A percentile compares a stretch with the other conserved stretches of the same genome.
These are phyloP conservation scores for Pinctada fucata DNA, from an alignment of 2,888 invertebrate genomes.

Conservation along the genomic window DNA sequence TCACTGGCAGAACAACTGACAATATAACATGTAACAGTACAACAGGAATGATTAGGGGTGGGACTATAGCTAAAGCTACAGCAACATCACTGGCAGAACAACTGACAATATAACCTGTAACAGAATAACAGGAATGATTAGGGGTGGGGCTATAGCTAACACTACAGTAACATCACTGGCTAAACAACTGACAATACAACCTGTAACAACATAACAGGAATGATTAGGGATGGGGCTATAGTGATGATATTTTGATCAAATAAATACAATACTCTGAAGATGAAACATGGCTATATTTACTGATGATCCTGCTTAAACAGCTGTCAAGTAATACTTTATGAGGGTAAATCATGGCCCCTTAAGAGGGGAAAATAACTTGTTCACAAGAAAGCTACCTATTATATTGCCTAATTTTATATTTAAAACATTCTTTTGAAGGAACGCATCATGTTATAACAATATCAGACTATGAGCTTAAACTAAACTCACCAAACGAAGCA, in stretches of 20 bases:
- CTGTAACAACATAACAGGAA: slow-evolving; percentile 95
- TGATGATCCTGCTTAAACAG: too few relatives aligned
- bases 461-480: too few relatives aligned
- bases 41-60: slow-evolving; percentile 94
- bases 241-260: slow-evolving; percentile 70
- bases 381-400: too few relatives aligned
- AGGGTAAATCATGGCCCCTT: too few relatives aligned
- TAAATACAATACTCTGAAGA: too few relatives aligned
- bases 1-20: slow-evolving; percentile 91
- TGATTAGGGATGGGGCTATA: slow-evolving; percentile 92
- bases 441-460: too few relatives aligned
- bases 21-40: slow-evolving; percentile 87
- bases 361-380: too few relatives aligned
- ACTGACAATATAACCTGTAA: slow-evolving; percentile 95
- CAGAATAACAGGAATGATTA: slow-evolving; percentile 94
- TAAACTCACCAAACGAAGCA: slow-evolving; percentile 83
- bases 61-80: slow-evolving; percentile 93
- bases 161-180: slow-evolving; percentile 92
- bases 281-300: too few relatives aligned
- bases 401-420: too few relatives aligned
- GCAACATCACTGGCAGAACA: slow-evolving; percentile 89
- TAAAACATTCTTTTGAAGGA: too few relatives aligned
- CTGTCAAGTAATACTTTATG: too few relatives aligned
- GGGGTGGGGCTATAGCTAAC: slow-evolving; percentile 91
- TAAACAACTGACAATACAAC: slow-evolving; percentile 93